Evolutionary conservation across 1,140 invertebrate genomes (phyloP).

Genomic region (Caerostris extrusa): DNA sequence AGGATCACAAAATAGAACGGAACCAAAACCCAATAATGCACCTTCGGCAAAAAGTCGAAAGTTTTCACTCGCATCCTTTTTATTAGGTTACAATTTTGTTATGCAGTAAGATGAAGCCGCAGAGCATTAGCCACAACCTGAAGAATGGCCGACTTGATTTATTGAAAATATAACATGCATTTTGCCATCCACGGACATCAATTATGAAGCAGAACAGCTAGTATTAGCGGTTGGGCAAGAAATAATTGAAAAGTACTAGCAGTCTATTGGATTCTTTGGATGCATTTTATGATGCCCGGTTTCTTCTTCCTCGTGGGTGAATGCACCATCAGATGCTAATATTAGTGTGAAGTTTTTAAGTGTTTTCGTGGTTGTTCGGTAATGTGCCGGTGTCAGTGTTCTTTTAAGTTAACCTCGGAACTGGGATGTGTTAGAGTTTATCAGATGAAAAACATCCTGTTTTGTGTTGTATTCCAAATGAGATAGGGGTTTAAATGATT

Average conservation of each 20-base stretch:
- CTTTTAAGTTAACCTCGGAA: no score
- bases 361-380: not conserved
- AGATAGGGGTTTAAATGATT: no score
- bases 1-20: constrained; percentile 14
- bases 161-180: constrained; percentile 30
- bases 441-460: no score
- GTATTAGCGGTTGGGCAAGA: not conserved
- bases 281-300: not conserved
- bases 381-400: no score
- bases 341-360: not conserved
- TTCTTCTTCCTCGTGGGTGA: not conserved
- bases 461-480: no score
- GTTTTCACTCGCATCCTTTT: not conserved
- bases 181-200: not conserved
- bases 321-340: not conserved
- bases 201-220: not conserved
- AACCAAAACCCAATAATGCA: constrained; percentile 14
- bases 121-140: not conserved
- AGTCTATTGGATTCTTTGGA: constrained; percentile 23
- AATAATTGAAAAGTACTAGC: constrained; percentile 5
- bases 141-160: not conserved
- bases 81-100: constrained; percentile 33
- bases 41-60: not conserved
- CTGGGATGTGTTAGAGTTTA: no score
- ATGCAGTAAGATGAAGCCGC: not conserved